Evolutionary conservation across 2,113 vertebrate genomes (phyloP).

Genomic region (Chaetodon trifascialis): DNA sequence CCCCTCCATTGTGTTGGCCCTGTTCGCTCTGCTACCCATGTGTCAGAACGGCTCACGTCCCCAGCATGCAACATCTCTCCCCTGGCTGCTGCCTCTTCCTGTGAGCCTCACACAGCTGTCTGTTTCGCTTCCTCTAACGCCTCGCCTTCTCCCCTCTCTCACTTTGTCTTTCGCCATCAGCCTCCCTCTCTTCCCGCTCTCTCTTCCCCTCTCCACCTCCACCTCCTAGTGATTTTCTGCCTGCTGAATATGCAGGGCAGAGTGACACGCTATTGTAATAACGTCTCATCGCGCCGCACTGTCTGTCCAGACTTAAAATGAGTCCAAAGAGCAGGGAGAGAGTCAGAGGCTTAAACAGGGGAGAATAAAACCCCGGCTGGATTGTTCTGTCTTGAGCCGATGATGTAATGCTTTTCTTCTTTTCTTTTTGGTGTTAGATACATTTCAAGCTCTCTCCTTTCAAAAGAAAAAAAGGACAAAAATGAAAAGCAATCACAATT

Average conservation of each 20-base stretch:
- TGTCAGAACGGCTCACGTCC: conserved; percentile 76
- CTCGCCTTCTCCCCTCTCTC: conserved; percentile 46
- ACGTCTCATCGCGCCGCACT: conserved; percentile 46
- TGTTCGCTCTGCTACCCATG: conserved; percentile 72
- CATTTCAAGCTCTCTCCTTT: background rate
- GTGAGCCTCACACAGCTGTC: conserved; percentile 77
- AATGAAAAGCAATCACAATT: background rate
- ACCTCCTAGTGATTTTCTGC: conserved; percentile 63
- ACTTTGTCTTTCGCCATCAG: conserved; percentile 73
- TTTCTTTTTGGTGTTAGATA: background rate
- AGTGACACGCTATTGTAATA: conserved; percentile 63
- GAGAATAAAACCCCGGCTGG: conserved; percentile 9
- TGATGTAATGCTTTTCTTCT: background rate
- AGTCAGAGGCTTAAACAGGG: background rate
- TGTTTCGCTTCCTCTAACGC: conserved; percentile 57
- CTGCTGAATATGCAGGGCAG: conserved; percentile 76
- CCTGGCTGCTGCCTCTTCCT: conserved; percentile 80
- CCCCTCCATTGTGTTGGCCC: conserved; percentile 65
- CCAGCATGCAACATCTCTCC: conserved; percentile 72
- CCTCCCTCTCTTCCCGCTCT: conserved; percentile 30
- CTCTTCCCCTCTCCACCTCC: conserved; percentile 29
- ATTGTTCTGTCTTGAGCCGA: background rate
- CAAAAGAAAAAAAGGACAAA: background rate
- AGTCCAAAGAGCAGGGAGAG: conserved; percentile 23
- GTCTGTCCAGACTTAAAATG: conserved; percentile 44